These are phyloP conservation scores for Lepidocyrtoides sp. DNA, from an alignment of 2,888 invertebrate species.

Conservation along the genomic window DNA sequence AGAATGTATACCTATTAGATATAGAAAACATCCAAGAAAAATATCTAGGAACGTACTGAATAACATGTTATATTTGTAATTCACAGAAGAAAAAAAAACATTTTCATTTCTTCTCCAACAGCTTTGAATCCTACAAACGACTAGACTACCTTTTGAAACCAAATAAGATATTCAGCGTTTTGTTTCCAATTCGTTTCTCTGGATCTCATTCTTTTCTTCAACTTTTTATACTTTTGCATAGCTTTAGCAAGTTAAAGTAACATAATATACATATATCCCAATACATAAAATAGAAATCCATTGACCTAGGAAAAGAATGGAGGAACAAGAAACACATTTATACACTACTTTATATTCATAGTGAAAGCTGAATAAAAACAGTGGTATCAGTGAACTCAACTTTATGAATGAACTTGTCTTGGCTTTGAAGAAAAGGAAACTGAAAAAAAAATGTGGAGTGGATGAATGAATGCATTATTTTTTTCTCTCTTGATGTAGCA, in stretches of 20 bases:
- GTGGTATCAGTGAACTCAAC: constrained; percentile 26
- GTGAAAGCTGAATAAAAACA: constrained; percentile 4
- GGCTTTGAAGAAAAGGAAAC: neutral
- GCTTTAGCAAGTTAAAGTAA: neutral
- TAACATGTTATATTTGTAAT: neutral
- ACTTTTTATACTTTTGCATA: neutral
- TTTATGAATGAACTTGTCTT: constrained; percentile 17
- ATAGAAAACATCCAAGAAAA: too few species aligned
- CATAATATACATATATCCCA: too few species aligned
- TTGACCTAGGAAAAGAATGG: constrained; percentile 40
- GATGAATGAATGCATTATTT: constrained; percentile 38
- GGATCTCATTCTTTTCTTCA: constrained; percentile 1
- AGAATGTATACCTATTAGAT: too few species aligned
- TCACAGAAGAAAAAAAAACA: neutral
- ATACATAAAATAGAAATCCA: constrained; percentile 8
- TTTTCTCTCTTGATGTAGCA: neutral
- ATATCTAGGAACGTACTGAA: too few species aligned
- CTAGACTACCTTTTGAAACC: neutral
- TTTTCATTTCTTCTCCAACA: neutral
- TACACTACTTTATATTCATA: constrained; percentile 60
- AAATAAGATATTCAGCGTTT: constrained; percentile 27
- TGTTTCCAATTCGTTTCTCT: constrained; percentile 50
- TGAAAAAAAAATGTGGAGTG: constrained; percentile 14
- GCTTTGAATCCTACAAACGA: neutral
- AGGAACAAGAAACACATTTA: neutral